Evolutionary conservation across 2,888 invertebrate species (phyloP), one percentile per base, ranked within the genome.

Genomic region (Orthosia incerta): DNA sequence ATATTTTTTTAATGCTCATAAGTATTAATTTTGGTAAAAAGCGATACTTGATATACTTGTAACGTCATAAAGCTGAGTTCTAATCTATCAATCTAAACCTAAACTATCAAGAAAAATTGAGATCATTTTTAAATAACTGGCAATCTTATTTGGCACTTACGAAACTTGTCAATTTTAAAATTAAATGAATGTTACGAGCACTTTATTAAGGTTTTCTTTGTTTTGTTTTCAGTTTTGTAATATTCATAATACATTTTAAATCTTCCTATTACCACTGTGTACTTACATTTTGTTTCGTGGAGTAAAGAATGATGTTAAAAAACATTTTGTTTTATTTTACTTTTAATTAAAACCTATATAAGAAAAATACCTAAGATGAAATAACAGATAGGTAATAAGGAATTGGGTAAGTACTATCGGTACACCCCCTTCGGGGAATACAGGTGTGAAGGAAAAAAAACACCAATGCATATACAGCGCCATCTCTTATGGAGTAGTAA

Each of bases 251-350:
- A 73, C 68, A 73, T 55, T 81, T 48, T 74, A 56, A 45, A 59
- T 63, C 71, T 74, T 67, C 31, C 46, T 79, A 83, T 87, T 86
- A 87, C 84, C 77, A 86, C 81, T 87, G 85, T 91, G 88, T 89
- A 89, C 83, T 88, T 87, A 77, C 80, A 83, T 91, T 93, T 90
- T 88, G 87, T 92, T 93, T 92, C 86, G 88, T 91, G 91, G 88
- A 93, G 90, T 93, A 93, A 93, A 90, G 88, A 90, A 92, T 89
- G 91, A 91, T 92, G 93, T 92, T 91, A 88, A 80, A 82, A 26
- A 84, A 74, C 15, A n/a, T 48, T 82, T 82, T 74, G 78, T 89
- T 89, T 87, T 72, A 86, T 87, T 86, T 60, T 20, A 20, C 51
- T 39, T 9, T 39, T 39, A 39, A 7, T 9, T 39, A 39, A 39